These are phyloP conservation scores for Eulithis prunata DNA, from an alignment of 2,888 invertebrate genomes.

Conservation along the genomic window DNA sequence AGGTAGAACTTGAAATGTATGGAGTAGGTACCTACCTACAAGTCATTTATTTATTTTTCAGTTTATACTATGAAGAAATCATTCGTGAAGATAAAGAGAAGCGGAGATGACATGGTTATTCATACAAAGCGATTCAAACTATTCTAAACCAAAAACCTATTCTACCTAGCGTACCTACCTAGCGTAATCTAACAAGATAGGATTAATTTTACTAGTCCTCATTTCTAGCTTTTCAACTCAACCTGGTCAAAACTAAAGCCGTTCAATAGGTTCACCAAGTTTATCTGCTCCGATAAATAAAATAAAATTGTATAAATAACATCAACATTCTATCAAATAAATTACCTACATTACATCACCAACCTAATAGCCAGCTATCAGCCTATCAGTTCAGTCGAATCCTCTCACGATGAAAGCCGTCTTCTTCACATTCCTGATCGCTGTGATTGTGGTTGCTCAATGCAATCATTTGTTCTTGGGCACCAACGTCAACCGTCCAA, in stretches of 20 bases:
- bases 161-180: neutral
- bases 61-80: conserved; percentile 49
- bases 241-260: no score
- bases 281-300: conserved; percentile 16
- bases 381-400: neutral
- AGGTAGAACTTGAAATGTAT: no score
- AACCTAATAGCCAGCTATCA: neutral
- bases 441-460: conserved; percentile 52
- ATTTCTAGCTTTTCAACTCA: no score
- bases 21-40: no score
- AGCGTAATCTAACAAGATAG: neutral
- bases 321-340: neutral
- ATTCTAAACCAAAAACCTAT: conserved; percentile 37
- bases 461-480: conserved; percentile 65
- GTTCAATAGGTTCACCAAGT: conserved; percentile 7
- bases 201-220: no score
- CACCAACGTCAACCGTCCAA: conserved; percentile 55
- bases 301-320: neutral
- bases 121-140: conserved; percentile 64
- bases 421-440: conserved; percentile 44
- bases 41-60: conserved; percentile 48
- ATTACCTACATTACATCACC: neutral
- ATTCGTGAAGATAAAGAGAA: conserved; percentile 54
- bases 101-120: conserved; percentile 54
- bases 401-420: conserved; percentile 48